Base-by-base conservation (phyloP, 2,797 vertebrate genomes). In the Setipinna tenuifilis region DNA sequence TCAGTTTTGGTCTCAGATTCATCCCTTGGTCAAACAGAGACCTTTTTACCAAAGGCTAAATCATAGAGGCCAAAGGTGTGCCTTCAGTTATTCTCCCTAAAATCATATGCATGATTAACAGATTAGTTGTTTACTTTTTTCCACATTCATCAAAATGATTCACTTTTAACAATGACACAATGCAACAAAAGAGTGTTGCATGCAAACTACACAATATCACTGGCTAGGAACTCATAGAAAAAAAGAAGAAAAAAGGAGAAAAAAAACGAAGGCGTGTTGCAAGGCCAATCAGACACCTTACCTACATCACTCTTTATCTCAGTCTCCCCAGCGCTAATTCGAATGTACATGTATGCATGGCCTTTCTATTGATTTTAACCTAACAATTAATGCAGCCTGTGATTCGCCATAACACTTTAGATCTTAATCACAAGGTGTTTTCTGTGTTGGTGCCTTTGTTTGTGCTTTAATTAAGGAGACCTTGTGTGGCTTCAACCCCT, bases 401-500 rank as follows among this genome's bases (percentile, higher is more conserved):
- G 96, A 97, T 96, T 96, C 96, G 96, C 97, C 95, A 95, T 94
- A 96, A 97, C 97, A 97, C 96, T 97, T 97, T 95, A 97, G 95
- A 97, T 96, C 95, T 96, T 97, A 97, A 98, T 98, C 96, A 96
- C 94, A 95, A 93, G 95, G 95, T 94, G 92, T 95, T 95, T 97
- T 96, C 95, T 96, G 94, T 94, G n/a, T 92, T 87, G 94, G 93
- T 96, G 97, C 95, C 96, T 98, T 98, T 98, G 97, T 98, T 97
- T 97, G 96, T 96, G 94, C 96, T 97, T 98, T 98, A 98, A 98
- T 98, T 98, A 97, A 96, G 95, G 94, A 94, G 96, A 97, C 96
- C 96, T 96, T 96, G 95, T 95, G 95, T 93, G 91, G 97, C 96
- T 97, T 95, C 95, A 96, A 97, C 96, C 96, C 95, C 93, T 95